Percentiles rank a stretch among this genome's conserved stretches.
Evolutionary conservation across 2,113 vertebrate species (phyloP).

Genomic region (Motacilla alba): DNA sequence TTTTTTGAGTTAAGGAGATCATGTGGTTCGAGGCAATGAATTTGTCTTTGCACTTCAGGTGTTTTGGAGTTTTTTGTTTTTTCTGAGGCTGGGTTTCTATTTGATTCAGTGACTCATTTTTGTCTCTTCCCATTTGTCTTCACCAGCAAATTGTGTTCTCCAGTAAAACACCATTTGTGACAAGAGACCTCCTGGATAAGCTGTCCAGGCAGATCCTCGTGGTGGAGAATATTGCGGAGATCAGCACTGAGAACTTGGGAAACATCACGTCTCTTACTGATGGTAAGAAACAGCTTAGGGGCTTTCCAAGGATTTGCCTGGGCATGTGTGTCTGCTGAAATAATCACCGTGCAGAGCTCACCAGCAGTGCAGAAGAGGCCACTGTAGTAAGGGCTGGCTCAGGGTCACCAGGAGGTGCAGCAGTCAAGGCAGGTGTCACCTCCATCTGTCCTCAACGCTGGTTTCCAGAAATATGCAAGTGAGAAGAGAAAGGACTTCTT

Average conservation of each 20-base stretch:
- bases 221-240: slow-evolving; percentile 83
- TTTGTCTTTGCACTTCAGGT: neutral
- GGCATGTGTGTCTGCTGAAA: neutral
- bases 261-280: slow-evolving; percentile 80
- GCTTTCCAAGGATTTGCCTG: neutral
- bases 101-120: neutral
- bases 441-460: neutral
- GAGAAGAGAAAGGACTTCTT: neutral
- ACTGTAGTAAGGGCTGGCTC: neutral
- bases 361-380: neutral
- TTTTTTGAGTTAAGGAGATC: neutral
- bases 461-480: neutral
- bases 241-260: slow-evolving; percentile 84
- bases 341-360: neutral
- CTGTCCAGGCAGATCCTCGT: slow-evolving; percentile 83
- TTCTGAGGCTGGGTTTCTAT: neutral
- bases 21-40: neutral
- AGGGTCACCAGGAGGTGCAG: neutral
- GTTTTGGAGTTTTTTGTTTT: neutral
- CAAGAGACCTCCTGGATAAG: slow-evolving; percentile 83
- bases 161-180: slow-evolving; percentile 77
- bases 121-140: neutral
- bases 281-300: slow-evolving; percentile 70
- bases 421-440: neutral
- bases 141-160: slow-evolving; percentile 83